Evolutionary conservation across 2,797 vertebrate species (phyloP), one percentile per base, ranked within the genome.

Genomic region (Danio aesculapii): DNA sequence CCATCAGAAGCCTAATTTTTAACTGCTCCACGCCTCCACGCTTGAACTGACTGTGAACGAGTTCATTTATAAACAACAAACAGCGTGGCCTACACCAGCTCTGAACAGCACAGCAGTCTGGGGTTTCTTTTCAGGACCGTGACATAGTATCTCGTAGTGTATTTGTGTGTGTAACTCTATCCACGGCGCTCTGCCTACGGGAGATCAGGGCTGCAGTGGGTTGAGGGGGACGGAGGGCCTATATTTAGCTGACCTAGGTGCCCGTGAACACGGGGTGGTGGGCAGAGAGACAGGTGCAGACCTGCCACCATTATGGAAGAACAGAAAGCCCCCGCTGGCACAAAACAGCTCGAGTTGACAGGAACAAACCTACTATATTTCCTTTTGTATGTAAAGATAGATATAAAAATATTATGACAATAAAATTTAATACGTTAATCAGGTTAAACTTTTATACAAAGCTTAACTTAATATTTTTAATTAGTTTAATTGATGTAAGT

Each of bases 161-260:
- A 49, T 30, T 30, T 71, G 68, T 61, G 69, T 72, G 44, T 69
- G 87, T 69, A 78, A 86, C 67, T 53, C 19, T 77, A 88, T 55
- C 81, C 57, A 47, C 4, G 39, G 63, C n/a, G 8, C 77, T 62
- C 49, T 58, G 75, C 73, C 82, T 84, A 67, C 39, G 2, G 59
- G 77, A 59, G 64, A 69, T 58, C 55, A 58, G 71, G 52, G 49
- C 39, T 44, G 44, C 6, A 39, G 57, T 19, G 49, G 49, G 39
- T 53, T 64, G 61, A 55, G 50, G 78, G 57, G 67, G 46, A 53
- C 17, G 30, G 57, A 71, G 68, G 61, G 50, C 6, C 77, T 81
- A 81, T 91, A 90, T 93, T 92, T 94, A 94, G 90, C 85, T 91
- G 94, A 93, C 91, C 92, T 90, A 91, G 88, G 89, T 91, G 89